Evolutionary conservation across 1,140 invertebrate genomes (phyloP), one percentile per base, ranked within the genome.

Genomic region (Bicyclus anynana): DNA sequence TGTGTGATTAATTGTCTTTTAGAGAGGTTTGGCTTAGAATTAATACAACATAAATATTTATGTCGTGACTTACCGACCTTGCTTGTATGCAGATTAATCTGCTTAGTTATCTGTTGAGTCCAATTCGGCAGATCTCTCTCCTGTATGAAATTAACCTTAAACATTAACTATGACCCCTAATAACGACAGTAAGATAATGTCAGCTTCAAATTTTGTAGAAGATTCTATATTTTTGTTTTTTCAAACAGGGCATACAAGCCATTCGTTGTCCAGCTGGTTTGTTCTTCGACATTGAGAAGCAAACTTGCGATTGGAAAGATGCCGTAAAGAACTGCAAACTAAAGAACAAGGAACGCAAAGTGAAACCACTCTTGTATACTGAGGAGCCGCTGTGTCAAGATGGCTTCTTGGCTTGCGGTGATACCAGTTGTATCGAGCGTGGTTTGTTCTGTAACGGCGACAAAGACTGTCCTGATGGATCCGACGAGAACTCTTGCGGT

Each of bases 231-330:
- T 9, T 33, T 37, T 37, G 5, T 23, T 56, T 38, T 46, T 55
- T 64, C 62, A 65, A 85, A 51, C 80, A 95, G 94, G 96, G 96
- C 69, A 92, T 98, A 21, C 95, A 97, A 92, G 96, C 96, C 14
- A 95, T 98, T 71, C 92, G 96, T 79, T 98, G 97, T 83, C 97
- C 97, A 13, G 95, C 96, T 48, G 97, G 97, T 86, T 89, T 98
- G 55, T 97, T 94, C 78, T 98, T 98, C 88, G 97, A 98, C 80
- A 97, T 98, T 70, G 96, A 98, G 75, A 97, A 97, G 84, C 97
- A 98, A 87, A 98, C 97, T 2, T 98, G 97, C 79, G 96, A 98
- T 79, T 98, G 97, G 97, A 98, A 97, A 81, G 95, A 94, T 60
- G 92, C 96, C 2, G 97, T 98, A 0, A 97, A 96, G 81, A 98